phyloP scores from a whole-genome alignment of 2,888 invertebrate species.

The Diarsia dahlii region DNA sequence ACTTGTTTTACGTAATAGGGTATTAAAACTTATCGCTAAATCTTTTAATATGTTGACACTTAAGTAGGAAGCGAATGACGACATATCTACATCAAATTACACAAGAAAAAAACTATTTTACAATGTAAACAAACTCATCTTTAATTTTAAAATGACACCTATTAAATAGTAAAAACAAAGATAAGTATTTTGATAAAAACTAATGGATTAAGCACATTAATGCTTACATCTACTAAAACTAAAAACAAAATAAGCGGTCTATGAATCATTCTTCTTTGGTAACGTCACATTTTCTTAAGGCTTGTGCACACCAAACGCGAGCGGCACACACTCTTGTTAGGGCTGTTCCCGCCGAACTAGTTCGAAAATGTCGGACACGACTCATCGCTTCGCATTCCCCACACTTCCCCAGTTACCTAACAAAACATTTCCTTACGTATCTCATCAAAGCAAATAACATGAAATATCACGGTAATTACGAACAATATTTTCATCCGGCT shows the following conservation, averaged over 20 bases:
- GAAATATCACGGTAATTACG: constrained; percentile 79
- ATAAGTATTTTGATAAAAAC: constrained; percentile 25
- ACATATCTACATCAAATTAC: constrained; percentile 16
- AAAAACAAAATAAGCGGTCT: no score
- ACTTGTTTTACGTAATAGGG: constrained; percentile 5
- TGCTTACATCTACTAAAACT: no score
- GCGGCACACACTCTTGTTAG: background rate
- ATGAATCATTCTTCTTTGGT: background rate
- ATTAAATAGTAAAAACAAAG: constrained; percentile 15
- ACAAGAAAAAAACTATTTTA: background rate
- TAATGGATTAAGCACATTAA: background rate
- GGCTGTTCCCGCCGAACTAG: constrained; percentile 5
- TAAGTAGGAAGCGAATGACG: constrained; percentile 31
- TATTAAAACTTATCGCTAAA: constrained; percentile 33
- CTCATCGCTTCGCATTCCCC: constrained; percentile 6
- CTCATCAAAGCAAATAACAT: constrained; percentile 64
- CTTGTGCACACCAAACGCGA: constrained; percentile 8
- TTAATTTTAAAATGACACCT: background rate
- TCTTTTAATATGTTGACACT: constrained; percentile 31
- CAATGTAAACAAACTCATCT: background rate
- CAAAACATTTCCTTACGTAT: constrained; percentile 33
- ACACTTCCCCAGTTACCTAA: constrained; percentile 5
- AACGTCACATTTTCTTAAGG: constrained; percentile 12
- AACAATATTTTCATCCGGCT: constrained; percentile 76
- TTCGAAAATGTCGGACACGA: constrained; percentile 18